phyloP scores from a whole-genome alignment of 2,113 vertebrate genomes.

The Semnornis frantzii region DNA sequence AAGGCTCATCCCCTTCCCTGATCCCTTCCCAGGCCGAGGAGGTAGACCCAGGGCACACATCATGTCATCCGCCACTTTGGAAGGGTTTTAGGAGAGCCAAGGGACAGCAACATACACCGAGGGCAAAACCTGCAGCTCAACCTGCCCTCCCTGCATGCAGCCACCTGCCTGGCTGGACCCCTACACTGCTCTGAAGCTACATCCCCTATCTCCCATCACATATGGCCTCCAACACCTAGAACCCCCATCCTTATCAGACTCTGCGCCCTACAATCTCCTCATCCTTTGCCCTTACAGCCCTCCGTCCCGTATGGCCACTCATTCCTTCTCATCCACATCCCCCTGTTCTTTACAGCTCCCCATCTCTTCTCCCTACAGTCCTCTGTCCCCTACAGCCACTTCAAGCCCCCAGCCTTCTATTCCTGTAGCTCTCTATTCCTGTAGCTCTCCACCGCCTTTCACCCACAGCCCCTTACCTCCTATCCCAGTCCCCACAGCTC shows the following conservation, averaged over 20 bases:
- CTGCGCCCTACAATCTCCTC: background rate
- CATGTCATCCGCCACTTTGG: background rate
- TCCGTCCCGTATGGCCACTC: background rate
- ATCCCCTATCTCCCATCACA: background rate
- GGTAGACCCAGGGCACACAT: background rate
- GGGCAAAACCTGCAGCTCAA: background rate
- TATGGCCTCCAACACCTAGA: rapidly evolving
- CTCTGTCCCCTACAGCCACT: background rate
- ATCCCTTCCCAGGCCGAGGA: too few species aligned
- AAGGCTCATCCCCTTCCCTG: background rate
- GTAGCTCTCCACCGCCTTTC: too few species aligned
- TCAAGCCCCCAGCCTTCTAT: too few species aligned
- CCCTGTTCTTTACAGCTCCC: background rate
- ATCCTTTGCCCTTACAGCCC: too few species aligned
- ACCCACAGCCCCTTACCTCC: background rate
- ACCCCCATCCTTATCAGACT: background rate
- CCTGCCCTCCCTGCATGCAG: background rate
- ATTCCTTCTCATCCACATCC: background rate
- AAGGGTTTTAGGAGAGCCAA: background rate
- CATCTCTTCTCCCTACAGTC: background rate
- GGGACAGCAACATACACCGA: rapidly evolving
- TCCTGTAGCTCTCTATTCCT: too few species aligned
- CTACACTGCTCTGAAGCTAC: rapidly evolving
- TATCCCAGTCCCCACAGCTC: background rate
- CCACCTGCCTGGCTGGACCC: background rate